Evolutionary conservation across 2,888 invertebrate genomes (phyloP).

Genomic region (Xanthia icteritia): DNA sequence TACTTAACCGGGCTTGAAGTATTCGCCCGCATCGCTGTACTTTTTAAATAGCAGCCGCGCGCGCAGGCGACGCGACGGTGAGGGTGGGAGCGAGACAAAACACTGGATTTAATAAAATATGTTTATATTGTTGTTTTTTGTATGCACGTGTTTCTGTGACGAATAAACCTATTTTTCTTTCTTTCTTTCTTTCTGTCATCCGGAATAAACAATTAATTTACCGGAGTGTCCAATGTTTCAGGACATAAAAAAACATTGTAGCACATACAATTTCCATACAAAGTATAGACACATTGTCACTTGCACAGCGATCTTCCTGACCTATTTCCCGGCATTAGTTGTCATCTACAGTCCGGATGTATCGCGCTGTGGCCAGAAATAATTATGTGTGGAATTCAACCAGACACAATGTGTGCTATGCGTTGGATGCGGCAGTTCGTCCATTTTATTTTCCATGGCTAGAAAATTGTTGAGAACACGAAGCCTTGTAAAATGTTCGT

Average conservation of each 20-base stretch:
- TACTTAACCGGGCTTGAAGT: too few relatives aligned
- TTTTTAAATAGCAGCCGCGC: too few relatives aligned
- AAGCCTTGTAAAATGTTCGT: not conserved
- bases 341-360: constrained; percentile 80
- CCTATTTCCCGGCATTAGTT: constrained; percentile 81
- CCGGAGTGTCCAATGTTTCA: not conserved
- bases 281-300: constrained; percentile 44
- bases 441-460: too few relatives aligned
- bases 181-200: too few relatives aligned
- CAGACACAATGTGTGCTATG: constrained; percentile 75
- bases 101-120: too few relatives aligned
- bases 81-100: too few relatives aligned
- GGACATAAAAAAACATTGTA: not conserved
- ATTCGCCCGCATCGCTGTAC: too few relatives aligned
- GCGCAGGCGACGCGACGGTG: too few relatives aligned
- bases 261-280: constrained; percentile 11
- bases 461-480: fast-evolving
- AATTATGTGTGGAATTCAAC: constrained; percentile 88
- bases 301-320: constrained; percentile 65
- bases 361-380: constrained; percentile 85
- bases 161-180: too few relatives aligned
- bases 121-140: too few relatives aligned
- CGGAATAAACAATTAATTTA: not conserved
- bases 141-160: too few relatives aligned
- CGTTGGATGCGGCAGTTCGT: constrained; percentile 40